A percentile compares a stretch with the other conserved stretches of the same genome.
phyloP scores from a whole-genome alignment of 2,113 vertebrate species.

The Pungitius pungitius region DNA sequence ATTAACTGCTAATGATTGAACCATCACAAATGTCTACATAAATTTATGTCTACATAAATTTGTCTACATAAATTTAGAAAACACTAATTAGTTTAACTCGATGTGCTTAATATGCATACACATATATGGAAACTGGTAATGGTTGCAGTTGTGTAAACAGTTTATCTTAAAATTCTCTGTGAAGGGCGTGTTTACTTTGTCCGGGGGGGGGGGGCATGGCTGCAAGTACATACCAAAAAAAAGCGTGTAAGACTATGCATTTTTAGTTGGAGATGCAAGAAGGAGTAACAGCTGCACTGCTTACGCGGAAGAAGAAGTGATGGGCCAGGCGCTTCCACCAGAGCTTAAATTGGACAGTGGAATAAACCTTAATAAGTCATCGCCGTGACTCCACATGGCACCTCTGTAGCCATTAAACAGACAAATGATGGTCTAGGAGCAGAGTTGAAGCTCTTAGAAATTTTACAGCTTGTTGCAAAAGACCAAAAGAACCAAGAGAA shows the following conservation, averaged over 20 bases:
- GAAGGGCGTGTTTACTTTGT: neutral
- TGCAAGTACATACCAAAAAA: neutral
- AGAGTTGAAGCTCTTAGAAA: slow-evolving; percentile 35
- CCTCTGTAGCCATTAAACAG: slow-evolving; percentile 56
- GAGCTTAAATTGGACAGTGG: slow-evolving; percentile 53
- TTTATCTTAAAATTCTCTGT: neutral
- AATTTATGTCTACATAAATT: too few species aligned
- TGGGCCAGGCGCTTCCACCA: slow-evolving; percentile 26
- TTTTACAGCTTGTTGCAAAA: slow-evolving; percentile 49
- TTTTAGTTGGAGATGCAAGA: slow-evolving; percentile 7
- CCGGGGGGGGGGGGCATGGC: neutral
- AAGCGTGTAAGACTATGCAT: neutral
- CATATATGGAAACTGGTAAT: neutral
- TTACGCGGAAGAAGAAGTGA: slow-evolving; percentile 30
- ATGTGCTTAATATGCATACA: too few species aligned
- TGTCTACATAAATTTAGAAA: neutral
- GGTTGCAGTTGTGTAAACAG: neutral
- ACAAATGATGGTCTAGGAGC: slow-evolving; percentile 52
- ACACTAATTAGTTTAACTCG: too few species aligned
- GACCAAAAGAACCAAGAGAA: slow-evolving; percentile 34
- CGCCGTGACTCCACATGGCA: slow-evolving; percentile 60
- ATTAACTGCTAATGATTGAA: neutral
- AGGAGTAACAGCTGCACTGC: neutral
- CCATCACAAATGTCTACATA: neutral
- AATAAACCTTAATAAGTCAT: slow-evolving; percentile 65